Evolutionary conservation across 2,888 invertebrate species (phyloP), one percentile per base, ranked within the genome.

Genomic region (Perithous albicinctus): DNA sequence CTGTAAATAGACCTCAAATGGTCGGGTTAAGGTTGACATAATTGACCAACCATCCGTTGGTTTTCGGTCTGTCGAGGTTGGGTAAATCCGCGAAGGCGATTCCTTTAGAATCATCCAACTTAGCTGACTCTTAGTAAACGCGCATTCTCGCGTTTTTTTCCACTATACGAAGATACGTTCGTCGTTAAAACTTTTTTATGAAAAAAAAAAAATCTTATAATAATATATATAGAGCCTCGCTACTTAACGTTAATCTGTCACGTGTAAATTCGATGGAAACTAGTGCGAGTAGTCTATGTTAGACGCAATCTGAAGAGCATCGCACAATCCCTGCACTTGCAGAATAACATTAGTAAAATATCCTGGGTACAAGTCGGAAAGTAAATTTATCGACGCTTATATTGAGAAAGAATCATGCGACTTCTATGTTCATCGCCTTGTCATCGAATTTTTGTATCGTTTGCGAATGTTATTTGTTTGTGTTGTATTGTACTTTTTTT

Each of bases 251-350:
- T 51, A 72, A 59, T 70, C 64, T 64, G 61, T 78, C 63, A 43
- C n/a, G 8, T 70, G 59, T 23, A 70, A 43, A 82, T 63, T 77
- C 80, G 35, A 74, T 73, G 78, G 54, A 78, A 66, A 78, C 29
- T 78, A 78, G 74, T 74, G 78, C 70, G 81, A 76, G 54, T 70
- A 73, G 80, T 74, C 75, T 74, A 77, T 66, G 77, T 73, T 77
- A 79, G 66, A 77, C 67, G 61, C 75, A 75, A 59, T 72, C 70
- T 26, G 70, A 80, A 77, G 66, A 78, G 82, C 82, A 85, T 85
- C 82, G 85, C 80, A 85, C 84, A 85, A 85, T 85, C 59, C 80
- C 81, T 78, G 66, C 73, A 82, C 78, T 67, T 26, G 74, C 76
- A 76, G 72, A 69, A 80, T 75, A 75, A 67, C 18, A 56, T 63